A percentile compares a stretch with the other conserved stretches of the same genome.
Conservation (phyloP, 2,797 vertebrate species). For the Acanthis flammea region DNA sequence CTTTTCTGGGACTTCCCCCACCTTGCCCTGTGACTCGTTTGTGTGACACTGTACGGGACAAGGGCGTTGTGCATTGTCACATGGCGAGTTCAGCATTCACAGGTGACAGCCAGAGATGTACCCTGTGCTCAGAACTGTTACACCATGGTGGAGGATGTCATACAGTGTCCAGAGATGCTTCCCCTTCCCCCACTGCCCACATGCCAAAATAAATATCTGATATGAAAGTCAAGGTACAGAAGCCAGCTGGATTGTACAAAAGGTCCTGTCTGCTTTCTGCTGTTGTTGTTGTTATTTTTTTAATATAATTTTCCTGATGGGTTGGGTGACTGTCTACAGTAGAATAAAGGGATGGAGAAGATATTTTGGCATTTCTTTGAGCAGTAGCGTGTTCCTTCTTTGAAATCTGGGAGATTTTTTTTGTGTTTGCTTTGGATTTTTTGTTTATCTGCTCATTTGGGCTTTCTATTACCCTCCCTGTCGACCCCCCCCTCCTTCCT, state of each 20-base stretch:
- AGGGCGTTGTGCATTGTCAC: neutral
- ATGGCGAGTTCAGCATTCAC: neutral
- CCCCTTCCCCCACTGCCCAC: neutral
- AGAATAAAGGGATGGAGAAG: constrained; percentile 24
- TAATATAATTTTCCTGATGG: constrained; percentile 33
- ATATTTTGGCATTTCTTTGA: constrained; percentile 16
- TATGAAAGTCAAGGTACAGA: constrained; percentile 59
- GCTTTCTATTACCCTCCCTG: neutral
- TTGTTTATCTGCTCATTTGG: constrained; percentile 15
- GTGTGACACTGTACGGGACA: neutral
- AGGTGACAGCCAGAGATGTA: neutral
- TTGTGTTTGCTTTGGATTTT: neutral
- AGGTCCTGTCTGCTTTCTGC: constrained; percentile 27
- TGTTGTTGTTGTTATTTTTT: neutral
- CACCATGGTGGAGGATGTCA: neutral
- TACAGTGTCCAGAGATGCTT: constrained; percentile 11
- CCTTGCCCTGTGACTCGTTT: neutral
- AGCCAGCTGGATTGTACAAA: constrained; percentile 41
- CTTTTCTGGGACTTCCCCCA: neutral
- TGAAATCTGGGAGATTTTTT: neutral
- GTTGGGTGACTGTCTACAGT: constrained; percentile 14
- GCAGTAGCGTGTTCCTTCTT: neutral
- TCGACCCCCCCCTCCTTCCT: neutral
- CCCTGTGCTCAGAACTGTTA: constrained; percentile 10
- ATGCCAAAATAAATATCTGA: constrained; percentile 61